A percentile compares a stretch with the other conserved stretches of the same genome.
Conservation (phyloP, 2,113 vertebrate species). For the Herpetotheres cachinnans region DNA sequence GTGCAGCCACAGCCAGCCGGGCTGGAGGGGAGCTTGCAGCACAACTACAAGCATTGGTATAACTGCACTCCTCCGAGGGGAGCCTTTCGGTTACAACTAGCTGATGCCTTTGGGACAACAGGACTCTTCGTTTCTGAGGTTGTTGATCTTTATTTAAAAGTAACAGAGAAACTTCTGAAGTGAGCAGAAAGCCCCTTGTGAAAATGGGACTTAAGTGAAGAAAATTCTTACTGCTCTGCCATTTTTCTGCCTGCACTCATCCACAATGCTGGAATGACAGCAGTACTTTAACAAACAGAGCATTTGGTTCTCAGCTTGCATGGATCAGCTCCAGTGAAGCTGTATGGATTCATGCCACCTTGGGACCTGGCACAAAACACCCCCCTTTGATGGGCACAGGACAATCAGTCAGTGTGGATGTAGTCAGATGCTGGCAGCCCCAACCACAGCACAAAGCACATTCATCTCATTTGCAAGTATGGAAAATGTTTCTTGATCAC, state of each 20-base stretch:
- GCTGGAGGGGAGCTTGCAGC: neutral
- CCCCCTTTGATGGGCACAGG: neutral
- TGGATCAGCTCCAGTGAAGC: neutral
- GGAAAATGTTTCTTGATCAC: neutral
- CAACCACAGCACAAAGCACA: neutral
- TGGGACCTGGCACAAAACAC: neutral
- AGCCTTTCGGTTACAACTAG: neutral
- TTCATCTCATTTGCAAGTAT: neutral
- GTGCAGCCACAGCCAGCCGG: rapidly evolving
- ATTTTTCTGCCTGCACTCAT: rapidly evolving
- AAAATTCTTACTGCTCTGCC: neutral
- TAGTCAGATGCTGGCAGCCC: neutral
- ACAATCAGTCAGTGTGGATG: rapidly evolving
- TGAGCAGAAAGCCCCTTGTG: neutral
- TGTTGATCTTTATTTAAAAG: neutral
- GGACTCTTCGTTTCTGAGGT: neutral
- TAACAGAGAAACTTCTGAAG: neutral
- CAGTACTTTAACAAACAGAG: neutral
- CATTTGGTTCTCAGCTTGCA: neutral
- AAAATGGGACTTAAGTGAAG: neutral
- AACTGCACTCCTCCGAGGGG: neutral
- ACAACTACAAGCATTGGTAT: neutral
- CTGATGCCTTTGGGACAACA: neutral
- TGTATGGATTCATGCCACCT: neutral
- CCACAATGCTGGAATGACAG: neutral